Evolutionary conservation across 2,888 invertebrate genomes (phyloP).

Genomic region (Drosophila kambysellisi): DNA sequence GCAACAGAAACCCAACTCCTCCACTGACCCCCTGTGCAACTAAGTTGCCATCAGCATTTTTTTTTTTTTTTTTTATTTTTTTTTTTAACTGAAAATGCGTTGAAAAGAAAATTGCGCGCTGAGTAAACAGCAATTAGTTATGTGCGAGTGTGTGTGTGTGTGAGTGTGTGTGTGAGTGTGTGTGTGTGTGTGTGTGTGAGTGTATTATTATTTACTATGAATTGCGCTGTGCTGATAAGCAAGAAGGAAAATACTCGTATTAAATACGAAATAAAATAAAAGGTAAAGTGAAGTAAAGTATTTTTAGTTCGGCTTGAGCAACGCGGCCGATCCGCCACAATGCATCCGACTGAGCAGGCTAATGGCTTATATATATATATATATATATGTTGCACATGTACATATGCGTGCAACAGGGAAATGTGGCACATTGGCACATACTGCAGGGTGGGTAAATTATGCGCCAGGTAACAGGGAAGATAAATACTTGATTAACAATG

Average conservation of each 20-base stretch:
- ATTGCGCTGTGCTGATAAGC: constrained; percentile 63
- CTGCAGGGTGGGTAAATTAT: not conserved
- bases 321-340: constrained; percentile 53
- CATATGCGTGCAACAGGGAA: not conserved
- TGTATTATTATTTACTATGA: constrained; percentile 68
- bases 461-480: not conserved
- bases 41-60: constrained; percentile 3
- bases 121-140: constrained; percentile 74
- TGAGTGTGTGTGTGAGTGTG: constrained; percentile 11
- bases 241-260: constrained; percentile 40
- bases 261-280: constrained; percentile 38
- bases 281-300: constrained; percentile 46
- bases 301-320: constrained; percentile 56
- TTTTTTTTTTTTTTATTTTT: not conserved
- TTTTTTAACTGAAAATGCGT: constrained; percentile 48
- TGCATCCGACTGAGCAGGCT: constrained; percentile 49
- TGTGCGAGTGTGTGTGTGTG: constrained; percentile 25
- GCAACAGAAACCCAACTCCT: constrained; percentile 3
- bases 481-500: not conserved
- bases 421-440: constrained; percentile 2
- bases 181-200: constrained; percentile 39
- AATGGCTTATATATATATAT: constrained; percentile 25
- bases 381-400: not conserved
- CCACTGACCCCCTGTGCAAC: constrained; percentile 19
- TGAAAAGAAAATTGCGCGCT: constrained; percentile 75